These are phyloP conservation scores for Lampris incognitus DNA, from an alignment of 2,113 vertebrate species.

Conservation along the genomic window DNA sequence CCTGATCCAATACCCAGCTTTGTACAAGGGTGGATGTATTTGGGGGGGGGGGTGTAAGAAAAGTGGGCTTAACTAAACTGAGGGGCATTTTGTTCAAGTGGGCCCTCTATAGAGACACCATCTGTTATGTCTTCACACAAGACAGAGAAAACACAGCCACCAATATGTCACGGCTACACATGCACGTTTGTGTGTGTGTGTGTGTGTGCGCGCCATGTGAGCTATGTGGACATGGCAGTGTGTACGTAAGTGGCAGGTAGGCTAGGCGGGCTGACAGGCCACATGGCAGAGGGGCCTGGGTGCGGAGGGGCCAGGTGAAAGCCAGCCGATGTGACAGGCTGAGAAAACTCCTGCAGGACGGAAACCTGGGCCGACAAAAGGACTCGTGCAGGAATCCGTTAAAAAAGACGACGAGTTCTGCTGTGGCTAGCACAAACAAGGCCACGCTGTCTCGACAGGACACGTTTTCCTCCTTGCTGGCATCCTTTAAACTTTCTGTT, in stretches of 20 bases:
- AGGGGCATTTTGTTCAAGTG: slow-evolving; percentile 43
- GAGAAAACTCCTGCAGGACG: slow-evolving; percentile 61
- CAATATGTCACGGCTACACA: background rate
- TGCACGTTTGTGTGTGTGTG: too few species aligned
- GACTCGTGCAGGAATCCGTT: slow-evolving; percentile 73
- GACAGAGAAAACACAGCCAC: background rate
- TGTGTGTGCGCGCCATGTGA: slow-evolving; percentile 24
- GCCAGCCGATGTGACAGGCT: slow-evolving; percentile 61
- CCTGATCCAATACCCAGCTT: too few species aligned
- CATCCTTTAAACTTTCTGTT: slow-evolving; percentile 44
- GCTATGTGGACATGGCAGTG: slow-evolving; percentile 23
- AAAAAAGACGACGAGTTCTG: slow-evolving; percentile 62
- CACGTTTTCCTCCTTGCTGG: slow-evolving; percentile 51
- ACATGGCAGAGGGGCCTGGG: slow-evolving; percentile 43
- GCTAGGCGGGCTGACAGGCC: slow-evolving; percentile 64
- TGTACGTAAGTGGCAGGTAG: slow-evolving; percentile 27
- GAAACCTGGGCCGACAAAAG: slow-evolving; percentile 81
- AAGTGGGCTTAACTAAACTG: slow-evolving; percentile 14
- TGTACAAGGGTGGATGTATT: too few species aligned
- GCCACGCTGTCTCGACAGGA: slow-evolving; percentile 49
- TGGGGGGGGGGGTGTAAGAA: background rate
- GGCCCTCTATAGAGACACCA: slow-evolving; percentile 30
- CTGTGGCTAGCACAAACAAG: slow-evolving; percentile 51
- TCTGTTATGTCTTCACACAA: slow-evolving; percentile 24
- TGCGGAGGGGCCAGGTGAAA: slow-evolving; percentile 60